phyloP scores from a whole-genome alignment of 2,888 invertebrate species.

The Mesoligia furuncula region DNA sequence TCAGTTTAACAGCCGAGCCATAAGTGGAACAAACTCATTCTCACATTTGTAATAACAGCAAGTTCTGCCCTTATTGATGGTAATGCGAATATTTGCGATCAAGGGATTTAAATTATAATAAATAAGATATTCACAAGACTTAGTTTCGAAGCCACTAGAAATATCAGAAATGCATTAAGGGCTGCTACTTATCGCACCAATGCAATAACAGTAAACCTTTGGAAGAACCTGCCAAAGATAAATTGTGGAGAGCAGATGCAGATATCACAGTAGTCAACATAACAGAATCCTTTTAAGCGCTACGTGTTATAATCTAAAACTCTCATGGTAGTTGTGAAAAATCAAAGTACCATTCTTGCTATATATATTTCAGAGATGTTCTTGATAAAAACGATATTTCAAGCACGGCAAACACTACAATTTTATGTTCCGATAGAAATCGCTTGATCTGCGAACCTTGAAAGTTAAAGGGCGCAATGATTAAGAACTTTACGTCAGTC shows the following conservation, averaged over 20 bases:
- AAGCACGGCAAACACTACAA: neutral
- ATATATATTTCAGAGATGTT: neutral
- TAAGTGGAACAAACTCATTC: slow-evolving; percentile 36
- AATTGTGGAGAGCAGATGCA: slow-evolving; percentile 29
- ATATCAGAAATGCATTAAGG: slow-evolving; percentile 53
- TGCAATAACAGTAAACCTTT: slow-evolving; percentile 48
- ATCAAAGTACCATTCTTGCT: neutral
- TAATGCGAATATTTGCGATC: slow-evolving; percentile 50
- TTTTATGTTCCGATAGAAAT: slow-evolving; percentile 5
- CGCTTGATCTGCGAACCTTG: slow-evolving; percentile 3
- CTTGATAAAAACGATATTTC: neutral
- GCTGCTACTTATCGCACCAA: slow-evolving; percentile 35
- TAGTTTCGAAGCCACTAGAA: slow-evolving; percentile 28
- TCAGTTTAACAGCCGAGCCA: slow-evolving; percentile 10
- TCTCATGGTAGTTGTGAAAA: neutral
- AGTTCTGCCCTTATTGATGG: slow-evolving; percentile 16
- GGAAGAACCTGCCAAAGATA: slow-evolving; percentile 22
- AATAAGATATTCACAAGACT: slow-evolving; percentile 43
- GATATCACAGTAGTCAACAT: slow-evolving; percentile 37
- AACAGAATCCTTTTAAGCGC: slow-evolving; percentile 26
- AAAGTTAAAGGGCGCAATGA: slow-evolving; percentile 23
- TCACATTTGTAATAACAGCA: slow-evolving; percentile 33
- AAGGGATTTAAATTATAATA: slow-evolving; percentile 47
- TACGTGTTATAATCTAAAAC: neutral
- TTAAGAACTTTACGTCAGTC: slow-evolving; percentile 7